These are phyloP conservation scores for Heterodera schachtii DNA, from an alignment of 1,140 invertebrate genomes.

Conservation along the genomic window DNA sequence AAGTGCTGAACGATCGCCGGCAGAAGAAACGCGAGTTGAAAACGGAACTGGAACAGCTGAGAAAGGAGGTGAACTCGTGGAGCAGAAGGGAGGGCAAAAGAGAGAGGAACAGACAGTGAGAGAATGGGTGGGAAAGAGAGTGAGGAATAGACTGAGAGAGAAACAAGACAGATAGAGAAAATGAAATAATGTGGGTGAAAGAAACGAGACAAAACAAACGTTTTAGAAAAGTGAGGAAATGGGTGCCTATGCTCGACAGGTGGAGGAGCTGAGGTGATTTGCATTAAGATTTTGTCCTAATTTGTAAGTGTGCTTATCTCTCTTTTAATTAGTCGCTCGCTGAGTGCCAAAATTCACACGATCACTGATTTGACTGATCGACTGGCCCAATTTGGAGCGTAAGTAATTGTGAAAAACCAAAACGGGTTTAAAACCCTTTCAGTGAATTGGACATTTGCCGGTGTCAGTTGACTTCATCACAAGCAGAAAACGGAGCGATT, in stretches of 20 bases:
- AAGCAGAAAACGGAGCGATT: not conserved
- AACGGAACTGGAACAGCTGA: constrained; percentile 47
- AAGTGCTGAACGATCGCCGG: constrained; percentile 34
- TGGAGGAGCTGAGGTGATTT: constrained; percentile 18
- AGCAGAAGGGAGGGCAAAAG: not conserved
- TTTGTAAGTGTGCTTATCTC: too few species aligned
- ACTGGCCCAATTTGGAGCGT: constrained; percentile 20
- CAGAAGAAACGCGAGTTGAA: constrained; percentile 59
- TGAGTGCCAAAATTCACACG: constrained; percentile 21
- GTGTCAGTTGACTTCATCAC: constrained; percentile 20
- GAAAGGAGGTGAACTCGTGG: constrained; percentile 35
- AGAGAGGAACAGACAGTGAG: too few species aligned
- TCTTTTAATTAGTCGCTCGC: not conserved
- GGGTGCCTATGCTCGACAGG: constrained; percentile 17
- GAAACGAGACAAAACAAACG: too few species aligned
- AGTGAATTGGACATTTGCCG: constrained; percentile 30
- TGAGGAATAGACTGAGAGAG: too few species aligned
- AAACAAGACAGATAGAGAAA: too few species aligned
- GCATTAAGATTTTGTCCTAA: too few species aligned
- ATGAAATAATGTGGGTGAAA: too few species aligned
- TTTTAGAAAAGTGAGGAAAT: constrained; percentile 16
- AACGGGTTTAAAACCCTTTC: not conserved
- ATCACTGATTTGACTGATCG: constrained; percentile 12
- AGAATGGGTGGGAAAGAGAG: too few species aligned
- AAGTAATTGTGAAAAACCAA: not conserved